These are phyloP conservation scores for Hydriomena furcata DNA, from an alignment of 2,888 invertebrate species.

Conservation along the genomic window DNA sequence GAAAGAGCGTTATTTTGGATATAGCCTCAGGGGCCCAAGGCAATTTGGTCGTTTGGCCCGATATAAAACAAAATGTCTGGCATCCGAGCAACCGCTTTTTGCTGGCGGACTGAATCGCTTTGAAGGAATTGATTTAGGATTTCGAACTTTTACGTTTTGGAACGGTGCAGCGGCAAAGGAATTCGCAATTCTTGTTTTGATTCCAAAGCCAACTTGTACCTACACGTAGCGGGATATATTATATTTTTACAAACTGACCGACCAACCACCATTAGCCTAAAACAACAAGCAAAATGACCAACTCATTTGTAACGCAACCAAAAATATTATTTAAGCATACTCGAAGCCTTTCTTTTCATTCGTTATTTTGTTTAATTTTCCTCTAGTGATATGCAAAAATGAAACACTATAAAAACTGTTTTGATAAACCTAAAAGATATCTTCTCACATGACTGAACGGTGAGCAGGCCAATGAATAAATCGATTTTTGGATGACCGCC, in stretches of 20 bases:
- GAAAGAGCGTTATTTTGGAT: slow-evolving; percentile 57
- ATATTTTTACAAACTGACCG: neutral
- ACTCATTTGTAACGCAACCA: neutral
- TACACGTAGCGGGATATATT: neutral
- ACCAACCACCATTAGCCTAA: neutral
- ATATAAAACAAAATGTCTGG: slow-evolving; percentile 41
- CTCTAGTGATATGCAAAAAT: too few species aligned
- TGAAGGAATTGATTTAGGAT: slow-evolving; percentile 35
- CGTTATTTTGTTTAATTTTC: neutral
- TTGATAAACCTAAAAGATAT: slow-evolving; percentile 45
- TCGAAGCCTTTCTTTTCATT: neutral
- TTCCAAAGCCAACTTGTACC: slow-evolving; percentile 7
- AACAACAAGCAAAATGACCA: neutral
- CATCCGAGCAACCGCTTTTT: slow-evolving; percentile 32
- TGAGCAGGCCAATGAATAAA: slow-evolving; percentile 48
- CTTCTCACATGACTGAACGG: slow-evolving; percentile 48
- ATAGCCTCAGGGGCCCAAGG: slow-evolving; percentile 46
- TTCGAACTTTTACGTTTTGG: slow-evolving; percentile 29
- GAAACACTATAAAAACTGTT: neutral
- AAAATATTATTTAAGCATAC: neutral
- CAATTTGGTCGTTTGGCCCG: slow-evolving; percentile 44
- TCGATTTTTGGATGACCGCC: slow-evolving; percentile 54
- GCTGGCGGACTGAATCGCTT: slow-evolving; percentile 33
- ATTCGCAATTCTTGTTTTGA: slow-evolving; percentile 19
- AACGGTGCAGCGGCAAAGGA: slow-evolving; percentile 21